Evolutionary conservation across 2,113 vertebrate species (phyloP).

Genomic region (Amblyopsis rosae): DNA sequence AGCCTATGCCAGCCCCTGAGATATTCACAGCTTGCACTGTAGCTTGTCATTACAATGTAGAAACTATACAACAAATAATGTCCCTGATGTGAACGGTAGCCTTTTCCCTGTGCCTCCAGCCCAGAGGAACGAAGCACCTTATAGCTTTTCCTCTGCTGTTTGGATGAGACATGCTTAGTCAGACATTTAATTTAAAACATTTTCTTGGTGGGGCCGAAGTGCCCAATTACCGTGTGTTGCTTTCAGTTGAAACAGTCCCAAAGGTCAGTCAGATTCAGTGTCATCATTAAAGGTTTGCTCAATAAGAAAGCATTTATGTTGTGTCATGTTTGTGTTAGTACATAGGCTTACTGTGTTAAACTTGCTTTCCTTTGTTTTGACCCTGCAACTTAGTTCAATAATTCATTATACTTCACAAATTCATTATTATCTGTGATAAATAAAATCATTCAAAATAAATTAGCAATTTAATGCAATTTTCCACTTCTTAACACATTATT

Average conservation of each 20-base stretch:
- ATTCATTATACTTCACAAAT: no score
- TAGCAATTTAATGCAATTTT: background rate
- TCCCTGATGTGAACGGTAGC: conserved; percentile 61
- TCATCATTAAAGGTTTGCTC: background rate
- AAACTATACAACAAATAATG: conserved; percentile 76
- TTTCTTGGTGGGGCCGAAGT: background rate
- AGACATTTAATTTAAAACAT: background rate
- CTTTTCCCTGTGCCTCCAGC: conserved; percentile 41
- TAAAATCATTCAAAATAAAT: no score
- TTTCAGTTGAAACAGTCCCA: background rate
- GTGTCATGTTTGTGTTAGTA: background rate
- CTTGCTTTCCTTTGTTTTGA: no score
- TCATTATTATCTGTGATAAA: no score
- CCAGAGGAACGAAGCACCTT: conserved; percentile 38
- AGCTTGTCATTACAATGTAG: conserved; percentile 76
- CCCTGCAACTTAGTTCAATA: no score
- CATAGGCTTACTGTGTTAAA: no score
- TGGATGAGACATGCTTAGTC: background rate
- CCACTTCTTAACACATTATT: conserved; percentile 9
- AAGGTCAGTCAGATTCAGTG: background rate
- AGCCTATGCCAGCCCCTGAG: conserved; percentile 52
- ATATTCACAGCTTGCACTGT: conserved; percentile 67
- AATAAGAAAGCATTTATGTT: background rate
- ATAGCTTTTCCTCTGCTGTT: conserved; percentile 28
- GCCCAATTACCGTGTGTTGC: background rate